Percentiles rank a stretch among this genome's conserved stretches.
Evolutionary conservation across 2,113 vertebrate species (phyloP).

Genomic region (Malurus elegans): DNA sequence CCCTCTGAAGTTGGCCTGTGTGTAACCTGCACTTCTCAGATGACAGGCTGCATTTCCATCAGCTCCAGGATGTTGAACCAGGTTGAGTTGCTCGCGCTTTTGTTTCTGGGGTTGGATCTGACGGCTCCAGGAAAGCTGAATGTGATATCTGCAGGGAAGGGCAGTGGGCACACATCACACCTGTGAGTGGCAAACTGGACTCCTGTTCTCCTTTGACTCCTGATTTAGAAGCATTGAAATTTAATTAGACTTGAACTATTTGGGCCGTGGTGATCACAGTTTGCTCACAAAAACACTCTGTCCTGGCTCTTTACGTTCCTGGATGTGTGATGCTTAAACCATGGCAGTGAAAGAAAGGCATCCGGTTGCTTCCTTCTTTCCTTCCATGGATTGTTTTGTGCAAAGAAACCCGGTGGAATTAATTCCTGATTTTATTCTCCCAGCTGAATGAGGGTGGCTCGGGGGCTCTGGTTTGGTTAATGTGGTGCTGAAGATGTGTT

Average conservation of each 20-base stretch:
- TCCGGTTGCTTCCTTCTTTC: background rate
- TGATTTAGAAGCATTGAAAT: background rate
- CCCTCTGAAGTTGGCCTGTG: background rate
- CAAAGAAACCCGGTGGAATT: background rate
- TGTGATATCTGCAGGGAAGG: background rate
- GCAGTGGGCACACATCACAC: background rate
- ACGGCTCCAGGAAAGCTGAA: background rate
- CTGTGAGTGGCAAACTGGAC: background rate
- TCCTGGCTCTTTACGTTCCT: background rate
- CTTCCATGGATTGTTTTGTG: background rate
- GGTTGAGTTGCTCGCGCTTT: background rate
- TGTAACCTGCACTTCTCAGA: background rate
- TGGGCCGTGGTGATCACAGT: background rate
- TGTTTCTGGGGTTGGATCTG: background rate
- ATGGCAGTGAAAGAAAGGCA: background rate
- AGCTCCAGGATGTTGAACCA: background rate
- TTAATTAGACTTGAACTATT: background rate
- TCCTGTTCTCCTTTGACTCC: background rate
- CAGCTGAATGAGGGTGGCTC: background rate
- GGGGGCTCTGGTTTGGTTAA: background rate
- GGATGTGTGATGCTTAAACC: background rate
- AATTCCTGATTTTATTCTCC: background rate
- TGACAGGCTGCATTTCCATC: constrained; percentile 25
- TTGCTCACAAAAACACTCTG: background rate
- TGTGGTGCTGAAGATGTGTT: background rate